Conservation (phyloP, 2,797 vertebrate genomes). For the Macroramphosus scolopax region DNA sequence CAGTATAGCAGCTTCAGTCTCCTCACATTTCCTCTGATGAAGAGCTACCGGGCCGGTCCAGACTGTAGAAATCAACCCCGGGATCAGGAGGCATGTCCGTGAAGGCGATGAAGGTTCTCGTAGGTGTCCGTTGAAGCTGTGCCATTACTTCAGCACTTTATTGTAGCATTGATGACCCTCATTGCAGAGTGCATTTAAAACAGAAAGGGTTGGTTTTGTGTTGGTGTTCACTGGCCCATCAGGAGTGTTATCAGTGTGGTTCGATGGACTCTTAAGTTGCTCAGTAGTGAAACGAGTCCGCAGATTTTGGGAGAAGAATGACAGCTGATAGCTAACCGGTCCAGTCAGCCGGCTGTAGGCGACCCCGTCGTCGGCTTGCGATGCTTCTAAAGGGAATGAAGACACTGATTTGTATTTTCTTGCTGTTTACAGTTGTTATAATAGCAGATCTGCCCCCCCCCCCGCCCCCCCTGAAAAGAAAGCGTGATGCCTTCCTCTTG, state of each 20-base stretch:
- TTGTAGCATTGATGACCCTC: constrained; percentile 16
- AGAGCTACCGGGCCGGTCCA: not conserved
- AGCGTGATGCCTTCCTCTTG: constrained; percentile 59
- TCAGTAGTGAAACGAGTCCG: not conserved
- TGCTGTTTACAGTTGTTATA: constrained; percentile 59
- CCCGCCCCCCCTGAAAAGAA: constrained; percentile 42
- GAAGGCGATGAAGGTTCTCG: too few relatives aligned
- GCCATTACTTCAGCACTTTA: constrained; percentile 56
- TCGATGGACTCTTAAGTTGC: not conserved
- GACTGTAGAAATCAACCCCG: not conserved
- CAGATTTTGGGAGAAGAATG: constrained; percentile 3
- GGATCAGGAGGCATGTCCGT: too few relatives aligned
- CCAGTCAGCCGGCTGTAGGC: not conserved
- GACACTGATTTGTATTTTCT: constrained; percentile 46
- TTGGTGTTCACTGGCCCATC: too few relatives aligned
- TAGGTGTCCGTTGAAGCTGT: constrained; percentile 18
- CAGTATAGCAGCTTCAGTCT: not conserved
- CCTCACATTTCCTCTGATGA: constrained; percentile 2
- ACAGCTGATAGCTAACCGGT: not conserved
- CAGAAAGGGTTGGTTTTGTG: too few relatives aligned
- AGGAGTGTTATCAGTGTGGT: not conserved
- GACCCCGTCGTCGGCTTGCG: constrained; percentile 29
- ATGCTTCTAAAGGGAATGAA: constrained; percentile 72
- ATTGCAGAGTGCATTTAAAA: constrained; percentile 1
- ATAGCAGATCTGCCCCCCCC: constrained; percentile 43